Evolutionary conservation across 2,888 invertebrate species (phyloP), one percentile per base, ranked within the genome.

Genomic region (Mycalesis mineus): DNA sequence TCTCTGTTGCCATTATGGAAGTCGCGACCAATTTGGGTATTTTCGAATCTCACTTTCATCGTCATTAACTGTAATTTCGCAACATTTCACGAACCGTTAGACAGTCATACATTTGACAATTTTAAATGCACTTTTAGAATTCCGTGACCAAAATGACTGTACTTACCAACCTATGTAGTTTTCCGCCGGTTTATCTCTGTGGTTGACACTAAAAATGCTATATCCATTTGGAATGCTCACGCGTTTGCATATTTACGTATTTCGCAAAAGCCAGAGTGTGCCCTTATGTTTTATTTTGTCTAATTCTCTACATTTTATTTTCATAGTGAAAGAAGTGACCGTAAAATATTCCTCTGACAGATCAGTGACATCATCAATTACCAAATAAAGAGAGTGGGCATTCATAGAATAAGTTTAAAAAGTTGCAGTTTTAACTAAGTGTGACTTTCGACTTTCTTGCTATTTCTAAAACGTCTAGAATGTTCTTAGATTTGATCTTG

Each of bases 71-170:
- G 74, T 77, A 75, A 78, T 83, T 83, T 84, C 68, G 75, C 78
- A 70, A 71, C 74, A 77, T 81, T 84, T 81, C 73, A 80, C 74
- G 77, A 78, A 78, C 82, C 80, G 84, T 86, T 86, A 84, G 74
- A 68, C 72, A 60, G 45, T 53, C 58, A 53, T 28, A 29, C 36
- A 55, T 52, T 56, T 37, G 22, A 55, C 51, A 63, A 28, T 49
- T 37, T 39, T 13, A 49, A 49, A 49, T 49, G 49, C 49, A 49
- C 49, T 49, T 49, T 49, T 37, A 14, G 49, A 39, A 28, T 22
- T 47, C 8, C 8, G 31, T 0, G 31, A 8, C 15, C 33, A 15
- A 47, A 47, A 47, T 31, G 31, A 29, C 15, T 33, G 14, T 31
- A 29, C 13, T 47, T 47, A 33, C 9, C 31, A 3, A 9, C 11